Percentiles rank a stretch among this genome's conserved stretches.
These are phyloP conservation scores for Ardeotis arabs DNA, from an alignment of 2,113 vertebrate genomes.

Conservation along the genomic window DNA sequence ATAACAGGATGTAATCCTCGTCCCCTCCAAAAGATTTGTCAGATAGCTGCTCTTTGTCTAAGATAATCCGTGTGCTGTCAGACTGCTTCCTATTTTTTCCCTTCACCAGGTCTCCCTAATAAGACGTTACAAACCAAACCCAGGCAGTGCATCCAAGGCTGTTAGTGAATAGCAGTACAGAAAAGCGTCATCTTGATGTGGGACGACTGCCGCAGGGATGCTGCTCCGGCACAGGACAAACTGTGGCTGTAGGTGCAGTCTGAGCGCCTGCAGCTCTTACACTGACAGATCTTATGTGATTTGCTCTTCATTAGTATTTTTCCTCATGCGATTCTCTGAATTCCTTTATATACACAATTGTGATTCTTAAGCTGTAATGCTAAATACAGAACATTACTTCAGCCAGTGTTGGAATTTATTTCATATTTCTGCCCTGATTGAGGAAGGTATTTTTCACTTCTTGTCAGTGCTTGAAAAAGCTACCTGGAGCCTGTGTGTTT, in stretches of 20 bases:
- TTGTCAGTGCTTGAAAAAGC: background rate
- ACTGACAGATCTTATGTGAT: fast-evolving
- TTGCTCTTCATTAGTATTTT: background rate
- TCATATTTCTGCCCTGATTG: background rate
- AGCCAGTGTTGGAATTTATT: background rate
- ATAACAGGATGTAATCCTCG: background rate
- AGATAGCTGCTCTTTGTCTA: background rate
- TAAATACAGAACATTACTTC: background rate
- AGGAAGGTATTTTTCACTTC: background rate
- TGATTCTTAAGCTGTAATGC: background rate
- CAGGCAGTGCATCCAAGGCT: fast-evolving
- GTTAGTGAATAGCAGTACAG: background rate
- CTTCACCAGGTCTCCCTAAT: background rate
- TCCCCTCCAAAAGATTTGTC: background rate
- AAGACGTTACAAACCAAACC: background rate
- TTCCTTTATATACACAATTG: background rate
- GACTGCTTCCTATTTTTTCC: background rate
- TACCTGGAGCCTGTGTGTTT: background rate
- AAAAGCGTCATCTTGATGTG: background rate
- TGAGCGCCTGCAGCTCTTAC: background rate
- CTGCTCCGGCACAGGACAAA: fast-evolving
- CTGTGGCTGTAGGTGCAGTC: fast-evolving
- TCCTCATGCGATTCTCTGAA: background rate
- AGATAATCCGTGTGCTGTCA: background rate
- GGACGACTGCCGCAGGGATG: background rate